A percentile compares a stretch with the other conserved stretches of the same genome.
Conservation (phyloP, 2,113 vertebrate genomes). For the Echinops telfairi region DNA sequence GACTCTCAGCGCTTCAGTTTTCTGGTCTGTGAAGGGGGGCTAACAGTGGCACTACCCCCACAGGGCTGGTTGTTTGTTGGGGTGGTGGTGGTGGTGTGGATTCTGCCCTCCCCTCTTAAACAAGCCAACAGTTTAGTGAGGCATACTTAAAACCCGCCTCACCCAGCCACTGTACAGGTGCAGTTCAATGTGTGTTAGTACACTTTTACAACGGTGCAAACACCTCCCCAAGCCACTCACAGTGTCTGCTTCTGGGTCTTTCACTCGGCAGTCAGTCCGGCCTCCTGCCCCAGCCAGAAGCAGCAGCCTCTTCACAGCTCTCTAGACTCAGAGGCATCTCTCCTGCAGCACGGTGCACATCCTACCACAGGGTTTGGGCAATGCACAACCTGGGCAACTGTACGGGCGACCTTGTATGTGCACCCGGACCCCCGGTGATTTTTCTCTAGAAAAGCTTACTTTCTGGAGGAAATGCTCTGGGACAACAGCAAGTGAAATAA, state of each 20-base stretch:
- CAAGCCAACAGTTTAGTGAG: neutral
- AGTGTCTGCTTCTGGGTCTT: too few species aligned
- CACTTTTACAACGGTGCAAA: neutral
- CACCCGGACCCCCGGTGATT: neutral
- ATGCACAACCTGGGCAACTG: accelerated
- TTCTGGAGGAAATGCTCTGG: neutral
- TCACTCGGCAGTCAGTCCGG: accelerated
- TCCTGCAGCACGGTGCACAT: neutral
- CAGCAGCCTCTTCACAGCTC: too few species aligned
- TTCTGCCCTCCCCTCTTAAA: neutral
- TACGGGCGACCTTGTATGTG: accelerated
- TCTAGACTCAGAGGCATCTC: neutral
- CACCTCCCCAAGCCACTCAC: too few species aligned
- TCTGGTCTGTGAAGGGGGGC: neutral
- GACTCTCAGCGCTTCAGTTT: neutral
- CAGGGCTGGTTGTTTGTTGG: accelerated
- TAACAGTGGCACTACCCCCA: accelerated
- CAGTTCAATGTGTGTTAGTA: neutral
- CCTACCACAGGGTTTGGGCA: accelerated
- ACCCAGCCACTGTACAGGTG: neutral
- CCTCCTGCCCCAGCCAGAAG: neutral
- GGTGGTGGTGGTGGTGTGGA: too few species aligned
- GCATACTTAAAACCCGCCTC: neutral
- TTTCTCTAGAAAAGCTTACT: neutral
- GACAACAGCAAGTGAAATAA: neutral